phyloP scores from a whole-genome alignment of 2,888 invertebrate genomes.

The Proisotoma minuta region DNA sequence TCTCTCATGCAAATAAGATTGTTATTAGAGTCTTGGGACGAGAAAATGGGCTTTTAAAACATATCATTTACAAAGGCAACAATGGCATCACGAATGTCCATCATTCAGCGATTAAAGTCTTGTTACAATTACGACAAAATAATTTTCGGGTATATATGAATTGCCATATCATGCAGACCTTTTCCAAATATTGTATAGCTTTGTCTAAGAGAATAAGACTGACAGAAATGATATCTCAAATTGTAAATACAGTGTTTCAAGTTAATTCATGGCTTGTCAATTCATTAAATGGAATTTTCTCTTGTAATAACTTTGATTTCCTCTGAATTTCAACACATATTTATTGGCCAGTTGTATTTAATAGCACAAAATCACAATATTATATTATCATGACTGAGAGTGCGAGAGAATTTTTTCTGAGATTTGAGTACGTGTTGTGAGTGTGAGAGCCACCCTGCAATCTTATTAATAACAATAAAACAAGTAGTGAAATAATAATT shows the following conservation, averaged over 20 bases:
- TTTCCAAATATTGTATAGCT: no score
- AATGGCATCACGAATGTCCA: not conserved
- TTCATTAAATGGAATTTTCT: slow-evolving; percentile 10
- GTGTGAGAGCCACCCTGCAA: slow-evolving; percentile 8
- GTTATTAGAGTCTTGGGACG: not conserved
- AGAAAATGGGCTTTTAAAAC: not conserved
- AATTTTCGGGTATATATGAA: no score
- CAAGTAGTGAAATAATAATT: slow-evolving; percentile 15
- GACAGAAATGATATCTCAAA: no score
- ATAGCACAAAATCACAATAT: no score
- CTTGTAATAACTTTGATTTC: not conserved
- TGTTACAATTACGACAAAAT: slow-evolving; percentile 2
- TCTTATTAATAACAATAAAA: slow-evolving; percentile 15
- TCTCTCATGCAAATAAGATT: not conserved
- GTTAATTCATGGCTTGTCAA: slow-evolving; percentile 12
- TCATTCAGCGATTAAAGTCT: not conserved
- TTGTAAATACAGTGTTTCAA: slow-evolving; percentile 8
- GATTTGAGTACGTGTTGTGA: not conserved
- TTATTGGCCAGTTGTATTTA: not conserved
- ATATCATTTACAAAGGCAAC: slow-evolving; percentile 2
- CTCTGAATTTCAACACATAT: slow-evolving; percentile 10
- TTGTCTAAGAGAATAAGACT: no score
- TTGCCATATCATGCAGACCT: no score
- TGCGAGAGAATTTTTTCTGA: not conserved
- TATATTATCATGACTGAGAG: no score